Conservation (phyloP, 2,113 vertebrate species). For the Rhea americana region DNA sequence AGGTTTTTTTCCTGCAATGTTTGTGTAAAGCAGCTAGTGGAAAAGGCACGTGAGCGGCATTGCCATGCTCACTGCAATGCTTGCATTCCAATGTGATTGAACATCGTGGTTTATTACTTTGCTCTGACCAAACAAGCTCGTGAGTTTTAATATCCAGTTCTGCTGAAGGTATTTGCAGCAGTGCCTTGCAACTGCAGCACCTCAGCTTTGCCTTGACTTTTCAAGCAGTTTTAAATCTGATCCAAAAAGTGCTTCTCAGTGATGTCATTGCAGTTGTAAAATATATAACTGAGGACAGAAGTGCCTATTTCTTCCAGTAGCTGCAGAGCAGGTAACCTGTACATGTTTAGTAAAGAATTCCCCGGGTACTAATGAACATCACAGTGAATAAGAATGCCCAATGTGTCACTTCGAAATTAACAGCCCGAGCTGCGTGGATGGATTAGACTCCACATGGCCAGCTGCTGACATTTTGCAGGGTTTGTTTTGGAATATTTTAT, state of each 20-base stretch:
- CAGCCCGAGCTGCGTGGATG: not conserved
- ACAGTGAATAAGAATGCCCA: conserved; percentile 32
- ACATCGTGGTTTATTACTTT: conserved; percentile 41
- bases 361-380: conserved; percentile 63
- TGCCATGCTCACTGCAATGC: not conserved
- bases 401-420: not conserved
- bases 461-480: not conserved
- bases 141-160: conserved; percentile 49
- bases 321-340: conserved; percentile 25
- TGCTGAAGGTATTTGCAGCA: conserved; percentile 50
- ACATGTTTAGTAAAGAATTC: conserved; percentile 45
- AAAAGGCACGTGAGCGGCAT: not conserved
- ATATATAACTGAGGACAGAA: conserved; percentile 24
- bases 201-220: conserved; percentile 25
- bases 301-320: conserved; percentile 45
- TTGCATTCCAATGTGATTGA: conserved; percentile 64
- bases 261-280: conserved; percentile 42
- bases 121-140: conserved; percentile 53
- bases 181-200: not conserved
- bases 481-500: not conserved
- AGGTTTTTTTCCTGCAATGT: not conserved
- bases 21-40: not conserved
- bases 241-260: not conserved
- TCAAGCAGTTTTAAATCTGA: not conserved
- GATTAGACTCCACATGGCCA: not conserved